Evolutionary conservation across 2,888 invertebrate genomes (phyloP), one percentile per base, ranked within the genome.

Genomic region (Dexiosoma caninum): DNA sequence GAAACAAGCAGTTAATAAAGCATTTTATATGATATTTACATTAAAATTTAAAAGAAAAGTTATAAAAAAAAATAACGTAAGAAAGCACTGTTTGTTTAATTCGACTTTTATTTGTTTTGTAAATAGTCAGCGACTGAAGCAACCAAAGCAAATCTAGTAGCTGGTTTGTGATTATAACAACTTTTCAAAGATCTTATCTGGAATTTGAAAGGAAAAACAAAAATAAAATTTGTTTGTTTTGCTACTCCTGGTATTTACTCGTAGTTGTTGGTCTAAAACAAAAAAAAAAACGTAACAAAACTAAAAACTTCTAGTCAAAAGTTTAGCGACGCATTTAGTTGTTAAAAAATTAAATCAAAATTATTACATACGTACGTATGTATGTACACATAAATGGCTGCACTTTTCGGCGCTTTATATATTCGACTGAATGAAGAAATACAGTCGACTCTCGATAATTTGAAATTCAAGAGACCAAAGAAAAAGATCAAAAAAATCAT

Each of bases 11-110:
- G 77, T 69, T 77, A 81, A 81, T 81, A 77, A 81, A 81, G 77
- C 81, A 77, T 74, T 79, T 77, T 81, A 62, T 81, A 72, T 46
- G 77, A 72, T 81, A 69, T 81, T 81, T 81, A 64, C 44, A 62
- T 70, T 49, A 40, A 62, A 62, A 77, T 77, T 57, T 30, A 59
- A 74, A 42, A 49, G 53, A 44, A 51, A 51, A 14, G 3, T 3
- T 27, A 27, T 27, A 40, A 40, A 60, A 59, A 60, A 62, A 67
- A 27, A 64, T 30, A 46, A 49, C 44, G 44, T 57, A 21, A 46
- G 59, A 64, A 55, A n/a, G n/a, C n/a, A 72, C 35, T 66, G 75
- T 75, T 75, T 62, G 74, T 37, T 51, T 70, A 60, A 53, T 51
- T 64, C 53, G 30, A n/a, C n/a, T 70, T 62, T 64, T 69, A 74